Evolutionary conservation across 2,888 invertebrate genomes (phyloP), one percentile per base, ranked within the genome.

Genomic region (Gari tellinella): DNA sequence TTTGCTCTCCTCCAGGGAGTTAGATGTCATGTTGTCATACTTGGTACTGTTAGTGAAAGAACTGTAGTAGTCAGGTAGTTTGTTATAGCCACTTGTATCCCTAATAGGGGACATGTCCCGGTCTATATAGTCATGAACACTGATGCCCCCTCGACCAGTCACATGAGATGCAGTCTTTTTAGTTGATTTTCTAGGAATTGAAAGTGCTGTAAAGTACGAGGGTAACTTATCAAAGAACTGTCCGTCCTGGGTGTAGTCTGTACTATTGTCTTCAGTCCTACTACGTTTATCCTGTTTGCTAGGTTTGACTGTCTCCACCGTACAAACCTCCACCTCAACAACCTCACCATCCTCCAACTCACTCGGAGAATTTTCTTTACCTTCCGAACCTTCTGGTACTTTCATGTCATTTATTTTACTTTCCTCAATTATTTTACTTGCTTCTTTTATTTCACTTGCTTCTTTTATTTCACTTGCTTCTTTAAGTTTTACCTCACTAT

Each of bases 1-100:
- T 43, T 75, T 81, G 57, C 79, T 79, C 23, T 81, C 81, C 19
- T 77, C 67, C 3, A 52, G 49, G 25, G 49, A 74, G 5, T 7
- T 7, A 10, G 31, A 31, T 7, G 31, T 7, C 31, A 31, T 31
- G 31, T 31, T 4, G 58, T 90, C 89, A 57, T 90, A 90, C 46
- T 86, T 87, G 4, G 88, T 88, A 77, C 90, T 90, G 76, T 91
- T 91, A 21, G 90, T 90, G 75, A 90, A 91, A 72, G 88, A 88
- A 64, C 86, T 88, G 70, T 87, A 83, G 75, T 90, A 90, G 23
- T 87, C 87, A 2, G 91, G 91, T 31, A 91, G 70, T 79, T 90
- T 90, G 69, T 83, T 83, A 58, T 82, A 86, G 2, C 80, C 57
- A 12, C 80, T 70, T 0, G 70, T 55, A 25, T 81, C 79, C 17